Conservation (phyloP, 2,888 invertebrate genomes). For the Galerucella pusilla region DNA sequence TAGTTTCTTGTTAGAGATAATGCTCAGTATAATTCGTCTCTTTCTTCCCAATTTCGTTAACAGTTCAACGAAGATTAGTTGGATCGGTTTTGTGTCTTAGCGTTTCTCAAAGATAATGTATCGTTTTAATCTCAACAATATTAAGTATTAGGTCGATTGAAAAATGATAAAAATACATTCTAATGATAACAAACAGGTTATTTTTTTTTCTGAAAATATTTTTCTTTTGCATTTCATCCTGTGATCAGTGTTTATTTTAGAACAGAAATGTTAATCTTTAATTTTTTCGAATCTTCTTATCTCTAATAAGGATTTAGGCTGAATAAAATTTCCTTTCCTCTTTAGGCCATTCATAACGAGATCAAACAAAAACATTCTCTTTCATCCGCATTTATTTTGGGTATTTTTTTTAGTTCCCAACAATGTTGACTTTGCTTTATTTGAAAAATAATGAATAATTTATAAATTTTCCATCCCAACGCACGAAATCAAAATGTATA, state of each 20-base stretch:
- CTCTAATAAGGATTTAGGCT: not conserved
- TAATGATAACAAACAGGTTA: not conserved
- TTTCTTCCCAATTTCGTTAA: constrained; percentile 3
- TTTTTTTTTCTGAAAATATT: not conserved
- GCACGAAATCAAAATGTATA: not conserved
- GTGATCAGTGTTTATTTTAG: not conserved
- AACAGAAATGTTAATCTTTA: not conserved
- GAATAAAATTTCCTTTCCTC: not conserved
- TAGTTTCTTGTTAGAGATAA: constrained; percentile 8
- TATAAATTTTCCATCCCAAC: not conserved
- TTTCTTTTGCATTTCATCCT: not conserved
- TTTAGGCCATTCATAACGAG: not conserved
- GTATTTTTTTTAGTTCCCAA: not conserved
- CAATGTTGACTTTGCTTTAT: not conserved
- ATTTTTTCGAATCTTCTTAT: not conserved
- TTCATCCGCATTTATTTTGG: not conserved
- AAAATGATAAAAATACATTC: too few relatives aligned
- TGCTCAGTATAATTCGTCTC: constrained; percentile 5
- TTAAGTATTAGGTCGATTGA: not conserved
- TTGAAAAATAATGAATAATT: not conserved
- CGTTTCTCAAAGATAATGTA: not conserved
- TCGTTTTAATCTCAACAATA: not conserved
- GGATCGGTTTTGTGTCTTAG: not conserved
- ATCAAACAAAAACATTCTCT: not conserved
- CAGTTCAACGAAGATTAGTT: constrained; percentile 1